Base-by-base conservation (phyloP, 1,140 invertebrate species). In the Lamellibrachia luymesi region DNA sequence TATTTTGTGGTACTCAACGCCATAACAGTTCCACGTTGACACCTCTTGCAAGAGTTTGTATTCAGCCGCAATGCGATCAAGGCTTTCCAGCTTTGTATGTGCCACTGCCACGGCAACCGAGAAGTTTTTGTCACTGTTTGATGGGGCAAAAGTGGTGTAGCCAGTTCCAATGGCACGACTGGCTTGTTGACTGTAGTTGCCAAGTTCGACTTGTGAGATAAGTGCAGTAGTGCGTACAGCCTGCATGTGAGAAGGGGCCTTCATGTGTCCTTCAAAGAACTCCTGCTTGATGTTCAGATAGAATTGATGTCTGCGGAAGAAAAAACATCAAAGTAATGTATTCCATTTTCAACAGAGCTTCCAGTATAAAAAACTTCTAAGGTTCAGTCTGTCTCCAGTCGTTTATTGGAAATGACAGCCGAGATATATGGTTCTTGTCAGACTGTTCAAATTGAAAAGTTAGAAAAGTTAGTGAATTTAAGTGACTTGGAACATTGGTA, bases 41-140 rank as follows among this genome's bases (percentile, higher is more conserved):
- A 98, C 97, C 95, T 98, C 97, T 95, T 98, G 97, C 0, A 98
- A 96, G 10, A 98, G 96, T 97, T 97, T 97, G 96, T 98, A 98
- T 95, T 98, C 98, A 2, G 98, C 98, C 8, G 97, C 95, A 95
- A 49, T 96, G 95, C 91, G 96, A 92, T 95, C 97, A 96, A 97
- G 97, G 4, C 97, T 97, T 56, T 51, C 64, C 2, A 96, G 93
- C 49, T 93, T 64, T 8, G 80, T 50, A 93, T 96, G 96, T 64
- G 94, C 93, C 91, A 94, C 93, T 13, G 94, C 93, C 17, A 96
- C 93, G 7, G 92, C 93, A 2, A 93, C 93, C 0, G 95, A 91
- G 49, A 95, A 93, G n/a, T 95, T 93, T 17, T 51, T 51, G 49
- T 50, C 38, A 8, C 50, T 91, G 50, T 52, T 90, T 56, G 64